phyloP scores from a whole-genome alignment of 1,140 invertebrate species.

The Potamilus streckersoni region DNA sequence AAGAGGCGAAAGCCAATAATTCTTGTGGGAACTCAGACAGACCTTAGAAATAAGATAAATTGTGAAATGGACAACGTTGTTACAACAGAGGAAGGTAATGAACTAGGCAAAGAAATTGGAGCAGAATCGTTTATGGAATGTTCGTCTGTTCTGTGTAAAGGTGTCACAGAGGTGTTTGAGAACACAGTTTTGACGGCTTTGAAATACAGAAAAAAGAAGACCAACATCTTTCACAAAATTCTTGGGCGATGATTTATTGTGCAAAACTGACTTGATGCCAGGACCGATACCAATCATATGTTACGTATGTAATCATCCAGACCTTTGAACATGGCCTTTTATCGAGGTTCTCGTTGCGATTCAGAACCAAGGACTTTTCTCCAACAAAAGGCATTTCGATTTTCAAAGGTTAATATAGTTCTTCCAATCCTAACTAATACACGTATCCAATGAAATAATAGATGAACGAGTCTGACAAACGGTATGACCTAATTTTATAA shows the following conservation, averaged over 20 bases:
- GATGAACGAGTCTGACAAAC: too few relatives aligned
- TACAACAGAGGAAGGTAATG: constrained; percentile 78
- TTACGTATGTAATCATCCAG: too few relatives aligned
- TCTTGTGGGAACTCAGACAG: constrained; percentile 73
- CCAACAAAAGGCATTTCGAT: too few relatives aligned
- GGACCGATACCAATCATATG: too few relatives aligned
- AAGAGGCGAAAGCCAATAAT: constrained; percentile 85
- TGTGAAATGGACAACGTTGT: constrained; percentile 85
- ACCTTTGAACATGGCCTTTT: too few relatives aligned
- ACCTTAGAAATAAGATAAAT: constrained; percentile 39
- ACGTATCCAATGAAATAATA: too few relatives aligned
- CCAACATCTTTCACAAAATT: constrained; percentile 27
- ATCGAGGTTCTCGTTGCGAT: too few relatives aligned
- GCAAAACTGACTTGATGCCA: too few relatives aligned
- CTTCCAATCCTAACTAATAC: too few relatives aligned
- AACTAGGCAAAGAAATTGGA: constrained; percentile 75
- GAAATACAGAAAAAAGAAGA: constrained; percentile 24
- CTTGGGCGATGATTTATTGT: constrained; percentile 20
- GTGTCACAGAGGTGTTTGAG: constrained; percentile 14
- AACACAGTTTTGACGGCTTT: constrained; percentile 21
- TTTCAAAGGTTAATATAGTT: too few relatives aligned
- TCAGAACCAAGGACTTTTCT: too few relatives aligned
- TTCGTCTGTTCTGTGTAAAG: constrained; percentile 72
- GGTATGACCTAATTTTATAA: too few relatives aligned
- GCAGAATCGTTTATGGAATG: constrained; percentile 91